Percentiles rank a stretch among this genome's conserved stretches.
These are phyloP conservation scores for Falco punctatus DNA, from an alignment of 2,113 vertebrate genomes.

Conservation along the genomic window DNA sequence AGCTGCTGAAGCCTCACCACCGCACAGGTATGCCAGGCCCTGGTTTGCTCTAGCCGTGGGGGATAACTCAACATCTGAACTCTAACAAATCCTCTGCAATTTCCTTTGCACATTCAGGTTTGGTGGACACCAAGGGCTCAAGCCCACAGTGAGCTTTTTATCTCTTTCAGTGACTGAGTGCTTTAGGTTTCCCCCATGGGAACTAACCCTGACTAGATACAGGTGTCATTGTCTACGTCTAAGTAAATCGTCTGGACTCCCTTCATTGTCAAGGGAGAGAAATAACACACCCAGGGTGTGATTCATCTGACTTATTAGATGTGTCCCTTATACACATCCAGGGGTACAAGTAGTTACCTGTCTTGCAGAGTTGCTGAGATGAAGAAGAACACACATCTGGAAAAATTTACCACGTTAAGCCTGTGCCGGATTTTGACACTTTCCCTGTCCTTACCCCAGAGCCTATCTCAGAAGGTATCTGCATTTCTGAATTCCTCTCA, in stretches of 20 bases:
- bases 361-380: background rate
- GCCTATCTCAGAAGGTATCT: conserved; percentile 10
- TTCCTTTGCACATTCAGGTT: background rate
- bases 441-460: background rate
- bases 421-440: conserved; percentile 5
- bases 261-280: background rate
- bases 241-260: background rate
- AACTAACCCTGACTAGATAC: background rate
- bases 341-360: background rate
- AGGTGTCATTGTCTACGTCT: background rate
- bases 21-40: background rate
- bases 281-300: background rate
- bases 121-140: background rate
- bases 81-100: background rate
- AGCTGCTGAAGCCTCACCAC: background rate
- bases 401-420: background rate
- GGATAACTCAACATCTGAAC: background rate
- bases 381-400: background rate
- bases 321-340: background rate
- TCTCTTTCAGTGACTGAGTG: background rate
- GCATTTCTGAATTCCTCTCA: conserved; percentile 49
- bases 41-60: background rate
- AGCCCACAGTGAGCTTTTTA: background rate
- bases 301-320: background rate
- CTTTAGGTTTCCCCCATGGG: background rate